phyloP scores from a whole-genome alignment of 2,888 invertebrate genomes.

The Trisateles emortualis region DNA sequence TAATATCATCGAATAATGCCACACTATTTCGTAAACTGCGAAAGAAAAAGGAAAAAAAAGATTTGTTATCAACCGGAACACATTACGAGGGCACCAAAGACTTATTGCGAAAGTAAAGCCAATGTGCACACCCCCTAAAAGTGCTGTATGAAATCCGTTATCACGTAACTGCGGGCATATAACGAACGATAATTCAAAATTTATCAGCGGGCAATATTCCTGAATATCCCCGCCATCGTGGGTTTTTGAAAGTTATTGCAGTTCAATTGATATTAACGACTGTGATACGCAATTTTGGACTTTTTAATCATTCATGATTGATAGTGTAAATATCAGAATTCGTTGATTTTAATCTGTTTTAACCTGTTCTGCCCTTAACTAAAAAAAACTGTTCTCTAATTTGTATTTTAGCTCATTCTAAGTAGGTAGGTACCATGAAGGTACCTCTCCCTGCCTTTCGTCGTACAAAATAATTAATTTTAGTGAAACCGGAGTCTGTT shows the following conservation, averaged over 20 bases:
- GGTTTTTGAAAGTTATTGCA: conserved; percentile 46
- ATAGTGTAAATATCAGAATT: conserved; percentile 32
- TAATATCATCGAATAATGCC: no score
- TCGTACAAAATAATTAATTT: no score
- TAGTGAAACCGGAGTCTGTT: no score
- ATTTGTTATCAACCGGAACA: conserved; percentile 14
- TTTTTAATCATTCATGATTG: conserved; percentile 38
- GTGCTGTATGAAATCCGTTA: conserved; percentile 33
- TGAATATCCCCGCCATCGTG: conserved; percentile 8
- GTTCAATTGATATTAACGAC: conserved; percentile 48
- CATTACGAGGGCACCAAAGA: conserved; percentile 16
- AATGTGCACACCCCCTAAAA: conserved; percentile 25
- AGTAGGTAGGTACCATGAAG: no score
- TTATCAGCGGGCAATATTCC: conserved; percentile 44
- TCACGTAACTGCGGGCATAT: conserved; percentile 20
- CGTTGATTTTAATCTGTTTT: conserved; percentile 14
- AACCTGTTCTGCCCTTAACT: no score
- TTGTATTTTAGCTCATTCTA: no score
- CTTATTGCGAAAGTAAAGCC: conserved; percentile 20
- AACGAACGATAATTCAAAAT: conserved; percentile 46
- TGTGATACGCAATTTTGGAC: conserved; percentile 28
- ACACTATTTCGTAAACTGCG: no score
- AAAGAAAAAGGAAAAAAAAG: conserved; percentile 19
- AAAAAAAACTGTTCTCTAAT: no score
- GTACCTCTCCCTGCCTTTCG: no score